Base-by-base conservation (phyloP, 2,113 vertebrate genomes). In the Percopsis transmontana region DNA sequence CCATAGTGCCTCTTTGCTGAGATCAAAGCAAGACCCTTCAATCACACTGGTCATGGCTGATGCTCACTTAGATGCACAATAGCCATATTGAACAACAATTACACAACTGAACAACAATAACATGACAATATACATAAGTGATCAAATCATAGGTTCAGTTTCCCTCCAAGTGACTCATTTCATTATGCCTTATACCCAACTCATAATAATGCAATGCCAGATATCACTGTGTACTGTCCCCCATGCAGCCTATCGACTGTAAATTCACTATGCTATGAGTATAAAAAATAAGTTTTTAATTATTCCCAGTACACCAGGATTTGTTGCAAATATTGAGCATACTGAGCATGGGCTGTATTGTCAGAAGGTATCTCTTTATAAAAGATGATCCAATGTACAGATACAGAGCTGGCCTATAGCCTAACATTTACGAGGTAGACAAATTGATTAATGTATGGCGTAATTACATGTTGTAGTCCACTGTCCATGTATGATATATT, bases 321-420 rank as follows among this genome's bases (percentile, higher is more conserved):
- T 47, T 51, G 48, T 20, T 19, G 5, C 9, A 51, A 66, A 63
- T 23, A 21, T 24, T 57, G 50, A 51, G 61, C 59, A 53, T 79
- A 71, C 70, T 20, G 19, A 68, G 64, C 58, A 62, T 53, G 70
- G 62, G 58, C 61, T 64, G 51, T 63, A 21, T 27, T 74, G 59
- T 33, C 45, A 53, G 62, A 73, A 74, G 59, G 75, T 56, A 75
- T 80, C 79, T 81, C 83, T 81, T 80, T 76, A 84, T 70, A 82
- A 84, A 84, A 85, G 64, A 70, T 39, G 61, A 80, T 72, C 79
- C 70, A 59, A 2, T 14, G 9, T 15, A 45, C 39, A 40, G 5
- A 40, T 77, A 79, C 80, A 62, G 75, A 82, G 70, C 68, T 1
- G 85, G 77, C 77, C 80, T 83, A 86, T 86, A 81, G 74, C 74